Base-by-base conservation (phyloP, 2,113 vertebrate species). In the Cranoglanis bouderius region DNA sequence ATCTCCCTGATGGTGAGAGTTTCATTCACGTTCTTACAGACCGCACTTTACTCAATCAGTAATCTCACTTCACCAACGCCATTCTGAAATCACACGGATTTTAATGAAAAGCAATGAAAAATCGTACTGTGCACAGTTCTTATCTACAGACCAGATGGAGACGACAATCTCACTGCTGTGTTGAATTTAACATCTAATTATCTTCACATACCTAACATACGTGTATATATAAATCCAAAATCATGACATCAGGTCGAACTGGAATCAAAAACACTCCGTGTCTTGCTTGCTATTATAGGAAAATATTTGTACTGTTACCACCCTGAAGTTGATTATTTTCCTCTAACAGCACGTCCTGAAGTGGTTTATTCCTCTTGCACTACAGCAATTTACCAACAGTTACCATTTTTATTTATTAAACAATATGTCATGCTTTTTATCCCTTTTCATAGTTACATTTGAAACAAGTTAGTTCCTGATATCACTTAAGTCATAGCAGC, bases 1-100 rank as follows among this genome's bases (percentile, higher is more conserved):
- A 21, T 46, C 74, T 40, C 57, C 21, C 51, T n/a, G 80, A 88
- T n/a, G 90, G 90, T 91, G 90, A 91, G 90, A 63, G 12, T 13
- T 61, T 32, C 26, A 43, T 70, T 46, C 51, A 51, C 24, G 0
- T 0, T 18, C 10, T 70, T 67, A 51, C 14, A 16, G 29, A 57
- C 59, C 16, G 43, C 55, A 83, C 78, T 43, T 29, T 21, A 26
- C 51, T 29, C 74, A 81, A 59, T 84, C 84, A 63, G 61, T 26
- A 81, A 78, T 81, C 49, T 9, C 6, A 88, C 13, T n/a, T 32
- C 4, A 61, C 53, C 26, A 51, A 6, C n/a, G 2, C n/a, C 53
- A 5, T 43, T 38, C 77, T 74, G 10, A 46, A 86, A 87, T 6
- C 10, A 26, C 43, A 81, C 29, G 0, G 35, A 46, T 26, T 43